phyloP scores from a whole-genome alignment of 2,113 vertebrate species.

The Sapajus apella region DNA sequence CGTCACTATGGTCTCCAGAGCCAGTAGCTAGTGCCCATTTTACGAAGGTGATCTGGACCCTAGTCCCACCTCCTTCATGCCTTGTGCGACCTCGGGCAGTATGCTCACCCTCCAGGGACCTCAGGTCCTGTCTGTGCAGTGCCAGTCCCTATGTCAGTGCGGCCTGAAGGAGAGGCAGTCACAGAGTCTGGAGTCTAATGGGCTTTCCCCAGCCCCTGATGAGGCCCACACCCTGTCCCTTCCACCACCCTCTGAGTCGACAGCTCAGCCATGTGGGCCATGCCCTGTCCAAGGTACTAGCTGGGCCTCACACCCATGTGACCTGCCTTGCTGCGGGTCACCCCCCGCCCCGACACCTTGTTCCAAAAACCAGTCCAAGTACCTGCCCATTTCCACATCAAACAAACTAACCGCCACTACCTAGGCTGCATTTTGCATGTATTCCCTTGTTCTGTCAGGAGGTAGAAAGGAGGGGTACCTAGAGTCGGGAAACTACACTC shows the following conservation, averaged over 20 bases:
- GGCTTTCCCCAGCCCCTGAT: background rate
- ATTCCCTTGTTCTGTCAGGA: background rate
- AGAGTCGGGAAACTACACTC: background rate
- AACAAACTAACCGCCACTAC: background rate
- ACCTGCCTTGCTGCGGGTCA: background rate
- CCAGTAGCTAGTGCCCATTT: background rate
- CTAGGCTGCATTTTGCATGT: background rate
- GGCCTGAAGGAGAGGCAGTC: background rate
- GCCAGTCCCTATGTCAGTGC: fast-evolving
- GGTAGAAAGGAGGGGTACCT: background rate
- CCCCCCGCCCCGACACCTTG: background rate
- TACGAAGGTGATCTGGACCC: background rate
- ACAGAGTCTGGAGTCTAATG: background rate
- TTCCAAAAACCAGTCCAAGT: background rate
- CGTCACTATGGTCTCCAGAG: background rate
- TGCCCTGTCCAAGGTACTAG: background rate
- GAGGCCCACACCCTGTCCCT: background rate
- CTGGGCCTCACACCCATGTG: background rate
- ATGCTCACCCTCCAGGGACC: fast-evolving
- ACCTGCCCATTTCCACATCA: background rate
- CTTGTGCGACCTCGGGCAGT: too few relatives aligned
- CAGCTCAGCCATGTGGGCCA: background rate
- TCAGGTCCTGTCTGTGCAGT: background rate
- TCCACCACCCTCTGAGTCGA: background rate
- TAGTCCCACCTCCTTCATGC: too few relatives aligned